Evolutionary conservation across 2,113 vertebrate species (phyloP).

Genomic region (Embiotoca jacksoni): DNA sequence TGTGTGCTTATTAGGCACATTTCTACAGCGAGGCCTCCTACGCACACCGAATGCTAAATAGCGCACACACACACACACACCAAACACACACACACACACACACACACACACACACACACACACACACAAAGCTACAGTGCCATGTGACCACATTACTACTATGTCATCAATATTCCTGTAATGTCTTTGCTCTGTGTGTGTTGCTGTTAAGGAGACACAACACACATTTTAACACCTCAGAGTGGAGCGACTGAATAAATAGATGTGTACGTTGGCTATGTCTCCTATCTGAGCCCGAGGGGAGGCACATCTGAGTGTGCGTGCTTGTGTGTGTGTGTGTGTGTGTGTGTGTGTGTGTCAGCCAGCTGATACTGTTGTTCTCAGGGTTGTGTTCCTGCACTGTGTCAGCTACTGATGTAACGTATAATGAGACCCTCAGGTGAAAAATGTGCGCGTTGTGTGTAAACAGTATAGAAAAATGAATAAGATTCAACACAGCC

Average conservation of each 20-base stretch:
- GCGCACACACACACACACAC: not conserved
- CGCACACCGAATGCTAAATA: slow-evolving; percentile 58
- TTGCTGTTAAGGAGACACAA: slow-evolving; percentile 17
- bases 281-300: too few relatives aligned
- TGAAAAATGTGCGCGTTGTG: slow-evolving; percentile 1
- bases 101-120: not conserved
- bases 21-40: slow-evolving; percentile 27
- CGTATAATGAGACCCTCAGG: slow-evolving; percentile 59
- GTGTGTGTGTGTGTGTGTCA: slow-evolving; percentile 9
- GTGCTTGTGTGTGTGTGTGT: not conserved
- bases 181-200: not conserved
- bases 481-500: not conserved
- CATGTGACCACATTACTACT: slow-evolving; percentile 8
- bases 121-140: slow-evolving; percentile 1
- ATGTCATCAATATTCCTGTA: slow-evolving; percentile 21
- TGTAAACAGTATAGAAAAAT: not conserved
- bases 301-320: not conserved
- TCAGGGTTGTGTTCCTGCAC: slow-evolving; percentile 31
- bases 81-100: not conserved
- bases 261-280: not conserved
- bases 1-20: slow-evolving; percentile 68
- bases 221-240: not conserved
- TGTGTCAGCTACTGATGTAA: slow-evolving; percentile 56
- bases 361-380: slow-evolving; percentile 39
- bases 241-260: not conserved